Evolutionary conservation across 2,113 vertebrate genomes (phyloP), one percentile per base, ranked within the genome.

Genomic region (Gila orcuttii): DNA sequence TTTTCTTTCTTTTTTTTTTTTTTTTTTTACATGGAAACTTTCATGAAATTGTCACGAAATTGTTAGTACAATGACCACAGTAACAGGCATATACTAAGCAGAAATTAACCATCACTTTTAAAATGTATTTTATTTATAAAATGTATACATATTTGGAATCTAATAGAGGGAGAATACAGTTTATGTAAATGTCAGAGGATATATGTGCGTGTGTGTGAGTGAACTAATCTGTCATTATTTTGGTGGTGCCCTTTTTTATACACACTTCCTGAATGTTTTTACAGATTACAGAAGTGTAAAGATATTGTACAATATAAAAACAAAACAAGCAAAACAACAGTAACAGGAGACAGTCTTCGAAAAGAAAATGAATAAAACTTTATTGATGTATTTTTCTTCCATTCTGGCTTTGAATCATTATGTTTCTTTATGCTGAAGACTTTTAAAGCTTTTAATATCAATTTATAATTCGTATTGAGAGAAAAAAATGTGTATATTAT

Each of bases 201-300:
- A 12, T 86, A 85, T 82, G 84, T 84, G 81, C 9, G 83, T 86
- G 81, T 57, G 74, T 86, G 87, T 69, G 86, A 64, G 82, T 52
- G 90, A 92, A 92, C 91, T 93, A 89, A 93, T 88, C 83, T 88
- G 92, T 93, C 87, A 91, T 89, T 88, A 90, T 89, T 93, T 91
- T 90, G 87, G 92, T 93, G 91, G 93, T 91, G 84, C 85, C 90
- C 89, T 92, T 93, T 88, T 93, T 90, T 92, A 94, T 93, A 95
- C 91, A 92, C 88, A 80, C 92, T 92, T 93, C 91, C 91, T 94
- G 90, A 93, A 93, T 94, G 94, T 95, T 95, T 95, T 94, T 95
- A 95, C 94, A 93, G 92, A 94, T 91, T 90, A 92, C 87, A 87
- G 8, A 42, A 93, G 92, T 89, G 85, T 91, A 90, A 91, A 91